Evolutionary conservation across 2,113 vertebrate species (phyloP).

Genomic region (Okapia johnstoni): DNA sequence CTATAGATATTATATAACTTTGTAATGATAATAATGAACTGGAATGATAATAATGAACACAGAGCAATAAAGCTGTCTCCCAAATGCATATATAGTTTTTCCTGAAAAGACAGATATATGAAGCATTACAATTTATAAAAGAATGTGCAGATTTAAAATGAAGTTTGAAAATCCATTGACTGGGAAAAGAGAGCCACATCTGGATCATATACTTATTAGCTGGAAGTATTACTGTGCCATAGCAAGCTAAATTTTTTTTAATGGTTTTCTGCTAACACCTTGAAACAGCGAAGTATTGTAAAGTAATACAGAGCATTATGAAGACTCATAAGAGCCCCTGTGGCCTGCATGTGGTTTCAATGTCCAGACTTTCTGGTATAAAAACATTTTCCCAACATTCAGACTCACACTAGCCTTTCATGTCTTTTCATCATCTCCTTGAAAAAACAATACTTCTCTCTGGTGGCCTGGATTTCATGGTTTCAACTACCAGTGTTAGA

Average conservation of each 20-base stretch:
- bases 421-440: background rate
- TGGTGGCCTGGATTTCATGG: background rate
- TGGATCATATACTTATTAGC: background rate
- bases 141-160: background rate
- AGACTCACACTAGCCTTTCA: background rate
- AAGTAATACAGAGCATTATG: background rate
- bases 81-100: background rate
- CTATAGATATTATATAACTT: background rate
- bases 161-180: background rate
- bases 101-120: background rate
- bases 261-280: background rate
- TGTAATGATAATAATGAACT: background rate
- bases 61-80: background rate
- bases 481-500: background rate
- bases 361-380: background rate
- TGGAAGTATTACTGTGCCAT: background rate
- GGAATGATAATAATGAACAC: background rate
- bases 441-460: background rate
- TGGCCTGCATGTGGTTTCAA: background rate
- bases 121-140: background rate
- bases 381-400: constrained; percentile 17
- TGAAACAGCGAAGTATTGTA: background rate
- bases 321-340: background rate
- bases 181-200: background rate
- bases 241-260: background rate